Evolutionary conservation across 2,888 invertebrate species (phyloP).

Genomic region (Epiblema foenella): DNA sequence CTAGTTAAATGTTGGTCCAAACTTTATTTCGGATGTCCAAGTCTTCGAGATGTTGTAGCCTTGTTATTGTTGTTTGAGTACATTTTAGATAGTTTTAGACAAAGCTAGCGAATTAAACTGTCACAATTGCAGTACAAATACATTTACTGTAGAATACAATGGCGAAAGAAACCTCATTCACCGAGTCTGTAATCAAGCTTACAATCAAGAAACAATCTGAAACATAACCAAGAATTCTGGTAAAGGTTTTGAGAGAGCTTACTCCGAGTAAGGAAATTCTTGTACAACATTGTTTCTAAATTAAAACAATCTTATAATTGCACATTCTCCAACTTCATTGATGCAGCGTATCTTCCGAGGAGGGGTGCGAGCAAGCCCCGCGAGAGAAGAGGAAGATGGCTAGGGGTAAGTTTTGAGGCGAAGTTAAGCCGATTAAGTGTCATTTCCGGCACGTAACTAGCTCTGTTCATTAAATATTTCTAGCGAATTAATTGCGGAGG

Average conservation of each 20-base stretch:
- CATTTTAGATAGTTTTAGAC: constrained; percentile 44
- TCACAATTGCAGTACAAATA: not conserved
- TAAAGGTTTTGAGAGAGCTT: constrained; percentile 75
- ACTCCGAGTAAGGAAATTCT: constrained; percentile 79
- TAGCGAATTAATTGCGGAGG: constrained; percentile 80
- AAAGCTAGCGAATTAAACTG: constrained; percentile 15
- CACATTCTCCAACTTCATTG: constrained; percentile 83
- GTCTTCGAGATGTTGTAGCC: constrained; percentile 67
- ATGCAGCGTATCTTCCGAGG: constrained; percentile 75
- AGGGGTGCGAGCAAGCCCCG: constrained; percentile 48
- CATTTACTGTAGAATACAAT: not conserved
- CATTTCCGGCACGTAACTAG: constrained; percentile 82
- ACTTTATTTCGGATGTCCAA: constrained; percentile 72
- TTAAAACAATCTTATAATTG: constrained; percentile 85
- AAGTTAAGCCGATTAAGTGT: constrained; percentile 84
- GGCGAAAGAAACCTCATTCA: not conserved
- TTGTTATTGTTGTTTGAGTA: constrained; percentile 73
- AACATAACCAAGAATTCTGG: constrained; percentile 81
- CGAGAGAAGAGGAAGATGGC: constrained; percentile 54
- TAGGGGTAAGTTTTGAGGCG: constrained; percentile 76
- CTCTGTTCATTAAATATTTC: constrained; percentile 84
- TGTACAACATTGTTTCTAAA: constrained; percentile 83
- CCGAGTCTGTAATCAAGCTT: constrained; percentile 46
- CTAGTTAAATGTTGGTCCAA: constrained; percentile 81
- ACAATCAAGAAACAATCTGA: constrained; percentile 78